A percentile compares a stretch with the other conserved stretches of the same genome.
These are phyloP conservation scores for Diaprepes abbreviatus DNA, from an alignment of 2,888 invertebrate species.

Conservation along the genomic window DNA sequence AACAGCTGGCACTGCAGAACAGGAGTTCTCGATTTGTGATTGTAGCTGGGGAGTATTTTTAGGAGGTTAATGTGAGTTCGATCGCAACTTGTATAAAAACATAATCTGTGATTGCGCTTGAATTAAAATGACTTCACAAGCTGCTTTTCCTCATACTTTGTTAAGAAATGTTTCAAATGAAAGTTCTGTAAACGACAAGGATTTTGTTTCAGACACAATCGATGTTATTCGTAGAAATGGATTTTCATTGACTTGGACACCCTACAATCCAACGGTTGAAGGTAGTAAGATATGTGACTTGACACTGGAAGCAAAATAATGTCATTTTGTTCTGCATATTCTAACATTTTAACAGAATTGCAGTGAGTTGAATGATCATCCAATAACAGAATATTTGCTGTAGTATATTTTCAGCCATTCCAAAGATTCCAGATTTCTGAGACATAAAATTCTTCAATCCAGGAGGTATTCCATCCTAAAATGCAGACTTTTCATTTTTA, in stretches of 20 bases:
- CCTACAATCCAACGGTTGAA: slow-evolving; percentile 50
- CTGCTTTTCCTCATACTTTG: slow-evolving; percentile 23
- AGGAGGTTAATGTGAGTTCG: too few relatives aligned
- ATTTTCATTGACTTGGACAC: slow-evolving; percentile 57
- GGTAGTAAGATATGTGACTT: slow-evolving; percentile 13
- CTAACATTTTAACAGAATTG: neutral
- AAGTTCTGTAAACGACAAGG: slow-evolving; percentile 26
- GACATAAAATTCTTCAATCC: slow-evolving; percentile 32
- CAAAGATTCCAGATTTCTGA: neutral
- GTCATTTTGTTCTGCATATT: too few relatives aligned
- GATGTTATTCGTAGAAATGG: slow-evolving; percentile 46
- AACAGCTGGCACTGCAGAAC: too few relatives aligned
- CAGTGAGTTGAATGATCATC: neutral
- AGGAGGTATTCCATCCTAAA: slow-evolving; percentile 52
- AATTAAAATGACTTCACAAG: slow-evolving; percentile 7
- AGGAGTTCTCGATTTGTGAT: too few relatives aligned
- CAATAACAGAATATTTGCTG: neutral
- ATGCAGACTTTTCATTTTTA: slow-evolving; percentile 55
- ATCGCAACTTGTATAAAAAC: too few relatives aligned
- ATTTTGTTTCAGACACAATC: slow-evolving; percentile 28
- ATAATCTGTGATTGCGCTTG: slow-evolving; percentile 16
- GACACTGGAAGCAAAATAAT: slow-evolving; percentile 3
- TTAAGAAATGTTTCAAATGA: slow-evolving; percentile 33
- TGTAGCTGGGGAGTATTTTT: too few relatives aligned
- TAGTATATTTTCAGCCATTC: too few relatives aligned